phyloP scores from a whole-genome alignment of 2,888 invertebrate species.

The Xestia ashworthii region DNA sequence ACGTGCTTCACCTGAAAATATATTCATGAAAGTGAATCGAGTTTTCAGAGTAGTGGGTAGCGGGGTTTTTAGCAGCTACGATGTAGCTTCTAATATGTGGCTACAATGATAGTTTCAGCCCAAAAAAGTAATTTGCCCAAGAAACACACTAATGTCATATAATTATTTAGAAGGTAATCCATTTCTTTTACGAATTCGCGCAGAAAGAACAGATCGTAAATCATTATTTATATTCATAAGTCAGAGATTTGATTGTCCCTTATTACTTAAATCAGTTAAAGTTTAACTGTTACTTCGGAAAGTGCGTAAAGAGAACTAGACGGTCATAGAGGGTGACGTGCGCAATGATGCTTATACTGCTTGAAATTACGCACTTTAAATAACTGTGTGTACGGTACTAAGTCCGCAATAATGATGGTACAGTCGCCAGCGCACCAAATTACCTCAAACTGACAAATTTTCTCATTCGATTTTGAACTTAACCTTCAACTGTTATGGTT shows the following conservation, averaged over 20 bases:
- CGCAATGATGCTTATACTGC: conserved; percentile 38
- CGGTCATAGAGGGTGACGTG: conserved; percentile 15
- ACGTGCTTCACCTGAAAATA: conserved; percentile 10
- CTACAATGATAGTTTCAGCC: conserved; percentile 2
- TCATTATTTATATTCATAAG: conserved; percentile 11
- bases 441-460: too few relatives aligned
- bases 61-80: background rate
- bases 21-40: conserved; percentile 36
- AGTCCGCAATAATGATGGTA: conserved; percentile 44
- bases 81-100: background rate
- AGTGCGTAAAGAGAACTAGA: background rate
- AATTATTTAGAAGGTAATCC: background rate
- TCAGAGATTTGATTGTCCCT: conserved; percentile 1
- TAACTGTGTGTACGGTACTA: conserved; percentile 45
- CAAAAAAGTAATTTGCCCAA: conserved; percentile 4
- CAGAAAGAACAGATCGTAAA: conserved; percentile 12
- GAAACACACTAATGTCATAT: background rate
- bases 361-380: conserved; percentile 33
- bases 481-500: too few relatives aligned
- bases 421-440: background rate
- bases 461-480: too few relatives aligned
- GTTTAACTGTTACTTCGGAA: background rate
- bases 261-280: conserved; percentile 3
- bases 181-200: conserved; percentile 33
- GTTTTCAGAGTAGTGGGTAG: conserved; percentile 31